Percentiles rank a stretch among this genome's conserved stretches.
Conservation (phyloP, 2,113 vertebrate genomes). For the Odontophorus gujanensis region DNA sequence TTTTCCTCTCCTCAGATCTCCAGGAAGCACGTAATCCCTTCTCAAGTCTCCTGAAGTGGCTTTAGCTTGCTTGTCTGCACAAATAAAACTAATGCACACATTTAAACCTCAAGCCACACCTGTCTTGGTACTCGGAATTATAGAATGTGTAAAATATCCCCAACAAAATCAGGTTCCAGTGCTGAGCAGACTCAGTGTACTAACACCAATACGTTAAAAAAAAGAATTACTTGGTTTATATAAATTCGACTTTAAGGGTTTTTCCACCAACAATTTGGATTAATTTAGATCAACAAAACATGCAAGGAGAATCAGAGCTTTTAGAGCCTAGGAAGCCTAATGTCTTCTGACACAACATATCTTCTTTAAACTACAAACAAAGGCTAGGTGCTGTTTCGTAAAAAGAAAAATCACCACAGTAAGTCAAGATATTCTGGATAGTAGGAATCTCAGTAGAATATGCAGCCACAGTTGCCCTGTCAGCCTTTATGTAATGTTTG, state of each 20-base stretch:
- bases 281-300: neutral
- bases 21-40: neutral
- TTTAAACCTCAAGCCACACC: neutral
- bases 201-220: neutral
- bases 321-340: neutral
- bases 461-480: neutral
- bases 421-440: constrained; percentile 15
- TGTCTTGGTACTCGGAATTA: neutral
- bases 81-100: neutral
- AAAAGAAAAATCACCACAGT: neutral
- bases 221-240: neutral
- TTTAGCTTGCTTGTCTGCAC: neutral
- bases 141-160: neutral
- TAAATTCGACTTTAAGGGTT: neutral
- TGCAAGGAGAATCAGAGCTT: neutral
- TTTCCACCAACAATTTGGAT: neutral
- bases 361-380: neutral
- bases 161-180: neutral
- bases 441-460: neutral
- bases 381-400: neutral
- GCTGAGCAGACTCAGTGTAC: neutral
- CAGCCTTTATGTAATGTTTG: constrained; percentile 2
- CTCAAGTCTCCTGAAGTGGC: neutral
- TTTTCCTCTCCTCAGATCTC: neutral
- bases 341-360: neutral